These are phyloP conservation scores for Lottia scabra DNA, from an alignment of 2,888 invertebrate species.

Conservation along the genomic window DNA sequence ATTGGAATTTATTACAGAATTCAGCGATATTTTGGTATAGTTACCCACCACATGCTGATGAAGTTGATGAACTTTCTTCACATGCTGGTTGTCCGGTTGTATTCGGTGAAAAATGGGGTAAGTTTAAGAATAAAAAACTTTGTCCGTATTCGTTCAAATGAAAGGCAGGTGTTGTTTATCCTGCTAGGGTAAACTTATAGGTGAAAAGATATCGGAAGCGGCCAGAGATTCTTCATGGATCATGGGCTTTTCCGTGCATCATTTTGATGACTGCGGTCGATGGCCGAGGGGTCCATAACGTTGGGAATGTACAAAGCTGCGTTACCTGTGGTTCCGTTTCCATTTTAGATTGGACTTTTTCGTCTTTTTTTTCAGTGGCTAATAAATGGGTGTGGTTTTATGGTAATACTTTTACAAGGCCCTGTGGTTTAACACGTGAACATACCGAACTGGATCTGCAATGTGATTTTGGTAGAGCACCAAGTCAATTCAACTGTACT, in stretches of 20 bases:
- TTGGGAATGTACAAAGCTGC: too few relatives aligned
- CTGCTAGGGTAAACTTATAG: too few relatives aligned
- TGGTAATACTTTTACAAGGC: constrained; percentile 28
- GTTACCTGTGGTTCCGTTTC: too few relatives aligned
- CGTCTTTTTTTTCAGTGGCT: constrained; percentile 69
- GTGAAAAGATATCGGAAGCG: too few relatives aligned
- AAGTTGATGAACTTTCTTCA: constrained; percentile 35
- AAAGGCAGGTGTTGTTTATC: too few relatives aligned
- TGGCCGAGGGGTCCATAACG: too few relatives aligned
- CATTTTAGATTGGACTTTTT: too few relatives aligned
- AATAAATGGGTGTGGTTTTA: constrained; percentile 32
- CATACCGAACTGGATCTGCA: constrained; percentile 25
- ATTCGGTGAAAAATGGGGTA: constrained; percentile 62
- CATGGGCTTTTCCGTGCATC: too few relatives aligned
- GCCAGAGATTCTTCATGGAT: too few relatives aligned
- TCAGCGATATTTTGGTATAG: constrained; percentile 61
- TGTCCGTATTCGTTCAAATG: too few relatives aligned
- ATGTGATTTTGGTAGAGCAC: constrained; percentile 40
- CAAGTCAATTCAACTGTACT: not conserved
- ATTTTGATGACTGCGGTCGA: too few relatives aligned
- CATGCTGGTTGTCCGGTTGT: constrained; percentile 63
- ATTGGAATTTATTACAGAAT: constrained; percentile 42
- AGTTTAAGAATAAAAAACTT: constrained; percentile 7
- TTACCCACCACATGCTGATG: constrained; percentile 38
- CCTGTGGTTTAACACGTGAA: constrained; percentile 22